A percentile compares a stretch with the other conserved stretches of the same genome.
Evolutionary conservation across 2,888 invertebrate species (phyloP).

Genomic region (Caenorhabditis becei): DNA sequence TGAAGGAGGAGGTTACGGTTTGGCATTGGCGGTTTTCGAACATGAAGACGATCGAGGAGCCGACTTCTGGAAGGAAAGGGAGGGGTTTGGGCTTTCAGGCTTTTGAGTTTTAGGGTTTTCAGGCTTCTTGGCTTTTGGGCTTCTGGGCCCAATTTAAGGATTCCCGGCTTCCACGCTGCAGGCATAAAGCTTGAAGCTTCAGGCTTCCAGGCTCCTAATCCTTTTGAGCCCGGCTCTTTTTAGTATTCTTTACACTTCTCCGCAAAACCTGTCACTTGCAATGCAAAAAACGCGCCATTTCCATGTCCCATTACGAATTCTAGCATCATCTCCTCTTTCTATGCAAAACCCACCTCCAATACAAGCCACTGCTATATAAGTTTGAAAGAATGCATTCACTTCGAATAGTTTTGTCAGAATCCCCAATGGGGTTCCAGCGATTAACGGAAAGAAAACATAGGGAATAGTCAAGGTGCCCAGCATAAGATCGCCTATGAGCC

Average conservation of each 20-base stretch:
- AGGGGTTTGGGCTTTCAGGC: not conserved
- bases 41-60: slow-evolving; percentile 52
- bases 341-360: slow-evolving; percentile 32
- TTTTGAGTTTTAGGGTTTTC: not conserved
- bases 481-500: slow-evolving; percentile 47
- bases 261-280: too few relatives aligned
- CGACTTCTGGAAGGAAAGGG: slow-evolving; percentile 45
- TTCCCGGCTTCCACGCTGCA: slow-evolving; percentile 13
- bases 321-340: too few relatives aligned
- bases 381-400: slow-evolving; percentile 51
- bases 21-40: slow-evolving; percentile 57
- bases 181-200: too few relatives aligned
- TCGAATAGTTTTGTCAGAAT: slow-evolving; percentile 36
- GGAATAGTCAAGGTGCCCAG: slow-evolving; percentile 52
- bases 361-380: slow-evolving; percentile 44
- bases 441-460: slow-evolving; percentile 48
- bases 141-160: not conserved
- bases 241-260: too few relatives aligned
- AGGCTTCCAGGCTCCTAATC: too few relatives aligned
- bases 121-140: too few relatives aligned
- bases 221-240: too few relatives aligned
- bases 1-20: slow-evolving; percentile 42
- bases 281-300: too few relatives aligned
- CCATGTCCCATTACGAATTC: not conserved
- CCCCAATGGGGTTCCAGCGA: slow-evolving; percentile 46